Conservation (phyloP, 2,797 vertebrate genomes). For the Eulemur coronatus region DNA sequence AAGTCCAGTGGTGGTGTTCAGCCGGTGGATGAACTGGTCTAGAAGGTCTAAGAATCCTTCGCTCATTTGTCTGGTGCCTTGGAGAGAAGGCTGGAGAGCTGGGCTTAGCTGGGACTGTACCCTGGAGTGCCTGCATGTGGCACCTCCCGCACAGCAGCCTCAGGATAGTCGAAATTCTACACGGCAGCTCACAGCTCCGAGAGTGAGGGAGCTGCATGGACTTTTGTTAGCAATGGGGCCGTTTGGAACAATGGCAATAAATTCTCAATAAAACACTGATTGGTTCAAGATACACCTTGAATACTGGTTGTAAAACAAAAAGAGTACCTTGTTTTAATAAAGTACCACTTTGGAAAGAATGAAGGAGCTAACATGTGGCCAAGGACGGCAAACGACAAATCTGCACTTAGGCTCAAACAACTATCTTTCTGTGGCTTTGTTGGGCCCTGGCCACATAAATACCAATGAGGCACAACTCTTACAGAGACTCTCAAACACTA, state of each 20-base stretch:
- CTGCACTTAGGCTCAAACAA: not conserved
- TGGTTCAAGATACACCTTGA: not conserved
- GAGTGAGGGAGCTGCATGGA: not conserved
- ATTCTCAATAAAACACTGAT: not conserved
- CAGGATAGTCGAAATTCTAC: not conserved
- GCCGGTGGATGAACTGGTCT: not conserved
- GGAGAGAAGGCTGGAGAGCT: not conserved
- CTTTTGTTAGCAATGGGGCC: not conserved
- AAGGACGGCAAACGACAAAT: not conserved
- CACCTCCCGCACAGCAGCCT: not conserved
- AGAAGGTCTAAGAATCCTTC: not conserved
- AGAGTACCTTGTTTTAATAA: not conserved
- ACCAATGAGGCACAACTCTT: not conserved
- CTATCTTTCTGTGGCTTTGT: not conserved
- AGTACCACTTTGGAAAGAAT: not conserved
- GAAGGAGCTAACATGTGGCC: not conserved
- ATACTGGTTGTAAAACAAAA: not conserved
- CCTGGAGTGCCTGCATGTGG: not conserved
- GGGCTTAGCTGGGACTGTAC: not conserved
- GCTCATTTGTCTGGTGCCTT: not conserved
- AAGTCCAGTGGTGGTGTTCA: not conserved
- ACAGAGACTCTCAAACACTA: not conserved
- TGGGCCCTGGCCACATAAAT: not conserved
- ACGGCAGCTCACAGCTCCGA: not conserved
- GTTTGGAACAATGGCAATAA: not conserved